Conservation (phyloP, 2,113 vertebrate genomes). For the Datnioides undecimradiatus region DNA sequence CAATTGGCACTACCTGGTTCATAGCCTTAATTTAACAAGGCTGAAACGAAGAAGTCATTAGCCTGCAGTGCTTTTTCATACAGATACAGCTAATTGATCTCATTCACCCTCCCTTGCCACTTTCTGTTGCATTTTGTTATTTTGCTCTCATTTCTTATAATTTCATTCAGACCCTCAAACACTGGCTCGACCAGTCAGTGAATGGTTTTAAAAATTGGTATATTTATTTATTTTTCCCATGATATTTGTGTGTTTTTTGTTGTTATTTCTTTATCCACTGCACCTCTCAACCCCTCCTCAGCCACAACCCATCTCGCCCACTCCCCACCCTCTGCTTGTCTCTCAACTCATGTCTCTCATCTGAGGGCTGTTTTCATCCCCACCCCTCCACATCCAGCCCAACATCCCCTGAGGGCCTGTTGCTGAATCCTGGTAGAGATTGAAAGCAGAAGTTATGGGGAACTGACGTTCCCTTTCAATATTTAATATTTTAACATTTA, state of each 20-base stretch:
- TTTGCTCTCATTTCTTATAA: neutral
- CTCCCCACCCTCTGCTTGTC: constrained; percentile 33
- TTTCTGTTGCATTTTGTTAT: neutral
- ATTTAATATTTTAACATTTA: constrained; percentile 77
- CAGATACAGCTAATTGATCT: constrained; percentile 11
- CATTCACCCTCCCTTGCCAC: neutral
- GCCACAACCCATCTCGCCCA: constrained; percentile 11
- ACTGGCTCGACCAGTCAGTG: neutral
- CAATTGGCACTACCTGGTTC: neutral
- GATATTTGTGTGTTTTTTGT: constrained; percentile 13
- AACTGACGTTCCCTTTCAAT: constrained; percentile 66
- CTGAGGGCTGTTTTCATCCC: constrained; percentile 57
- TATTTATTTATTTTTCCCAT: neutral
- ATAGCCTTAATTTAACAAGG: neutral
- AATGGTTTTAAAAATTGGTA: neutral
- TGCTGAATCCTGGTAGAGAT: constrained; percentile 57
- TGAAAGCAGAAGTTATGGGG: constrained; percentile 66
- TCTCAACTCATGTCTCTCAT: constrained; percentile 54
- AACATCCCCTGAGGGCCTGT: constrained; percentile 50
- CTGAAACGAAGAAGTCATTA: constrained; percentile 10
- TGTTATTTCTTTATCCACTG: constrained; percentile 14
- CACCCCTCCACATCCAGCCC: constrained; percentile 47
- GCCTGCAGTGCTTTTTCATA: neutral
- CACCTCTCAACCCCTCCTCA: constrained; percentile 16
- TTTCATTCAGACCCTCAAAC: neutral